Evolutionary conservation across 2,888 invertebrate species (phyloP).

Genomic region (Trimorus sp.): DNA sequence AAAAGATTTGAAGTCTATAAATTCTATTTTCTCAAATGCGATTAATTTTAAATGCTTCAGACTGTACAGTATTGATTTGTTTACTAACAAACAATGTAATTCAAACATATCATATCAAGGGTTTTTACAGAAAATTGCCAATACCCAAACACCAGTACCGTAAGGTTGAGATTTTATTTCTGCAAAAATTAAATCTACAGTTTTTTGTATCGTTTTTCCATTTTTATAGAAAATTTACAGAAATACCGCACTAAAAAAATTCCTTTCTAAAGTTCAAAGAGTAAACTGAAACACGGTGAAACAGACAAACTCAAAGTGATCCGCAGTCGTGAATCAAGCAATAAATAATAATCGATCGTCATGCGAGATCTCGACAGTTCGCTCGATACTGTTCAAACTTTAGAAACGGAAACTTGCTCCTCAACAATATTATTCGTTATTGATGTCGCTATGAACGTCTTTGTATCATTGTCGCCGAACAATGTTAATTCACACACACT

Average conservation of each 20-base stretch:
- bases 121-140: too few species aligned
- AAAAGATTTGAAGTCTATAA: too few species aligned
- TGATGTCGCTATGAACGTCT: conserved; percentile 29
- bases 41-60: too few species aligned
- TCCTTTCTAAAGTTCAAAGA: conserved; percentile 39
- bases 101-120: too few species aligned
- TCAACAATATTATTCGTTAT: conserved; percentile 32
- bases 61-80: too few species aligned
- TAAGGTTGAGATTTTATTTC: conserved; percentile 53
- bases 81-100: too few species aligned
- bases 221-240: conserved; percentile 55
- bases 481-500: conserved; percentile 43
- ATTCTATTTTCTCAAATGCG: too few species aligned
- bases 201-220: background rate
- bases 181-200: conserved; percentile 58
- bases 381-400: conserved; percentile 29
- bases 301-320: background rate
- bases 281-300: conserved; percentile 7
- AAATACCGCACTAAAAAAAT: conserved; percentile 40
- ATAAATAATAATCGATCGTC: background rate
- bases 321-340: background rate
- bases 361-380: background rate
- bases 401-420: conserved; percentile 35
- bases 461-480: conserved; percentile 38
- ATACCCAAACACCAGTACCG: background rate